Evolutionary conservation across 2,888 invertebrate genomes (phyloP), one percentile per base, ranked within the genome.

Genomic region (Eudasyphora cyanicolor): DNA sequence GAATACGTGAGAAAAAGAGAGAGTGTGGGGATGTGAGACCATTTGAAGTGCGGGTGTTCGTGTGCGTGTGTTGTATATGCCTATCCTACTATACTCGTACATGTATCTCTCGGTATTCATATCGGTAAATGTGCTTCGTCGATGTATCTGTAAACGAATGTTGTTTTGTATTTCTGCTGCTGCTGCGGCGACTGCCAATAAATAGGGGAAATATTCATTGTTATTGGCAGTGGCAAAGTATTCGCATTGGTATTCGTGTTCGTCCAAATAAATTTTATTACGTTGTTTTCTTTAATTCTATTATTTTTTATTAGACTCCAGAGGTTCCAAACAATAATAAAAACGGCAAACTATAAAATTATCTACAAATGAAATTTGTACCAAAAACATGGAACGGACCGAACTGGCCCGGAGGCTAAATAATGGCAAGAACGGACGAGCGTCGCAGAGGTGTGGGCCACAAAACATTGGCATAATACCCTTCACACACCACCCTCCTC

Each of bases 301-400:
- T 64, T 64, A 64, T 64, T 64, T 38, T 64, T 62, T 62, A 62
- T 64, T 38, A 19, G 64, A 38, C 64, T 64, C 64, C 64, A 64
- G 64, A 64, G 64, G 64, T 38, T 64, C 38, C 64, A 64, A 64
- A 64, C 38, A 38, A 64, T 19, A 35, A 64, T 38, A 64, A 62
- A 64, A 64, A 64, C 64, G 17, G 38, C 64, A 64, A 64, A 64
- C 64, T 64, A 64, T 64, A 64, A 64, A 64, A 64, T 64, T 64
- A 64, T 64, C 38, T 38, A 21, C 38, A 38, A 64, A 35, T 64
- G 64, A 64, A 64, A 38, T 38, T 64, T 64, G 38, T 19, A 38
- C 54, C 19, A 64, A 24, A 38, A 49, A 64, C 29, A 29, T 35
- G 49, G 42, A 32, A 21, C 51, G 7, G 60, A 35, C 51, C 62